These are phyloP conservation scores for Aphodius sticticus DNA, from an alignment of 2,888 invertebrate species.

Conservation along the genomic window DNA sequence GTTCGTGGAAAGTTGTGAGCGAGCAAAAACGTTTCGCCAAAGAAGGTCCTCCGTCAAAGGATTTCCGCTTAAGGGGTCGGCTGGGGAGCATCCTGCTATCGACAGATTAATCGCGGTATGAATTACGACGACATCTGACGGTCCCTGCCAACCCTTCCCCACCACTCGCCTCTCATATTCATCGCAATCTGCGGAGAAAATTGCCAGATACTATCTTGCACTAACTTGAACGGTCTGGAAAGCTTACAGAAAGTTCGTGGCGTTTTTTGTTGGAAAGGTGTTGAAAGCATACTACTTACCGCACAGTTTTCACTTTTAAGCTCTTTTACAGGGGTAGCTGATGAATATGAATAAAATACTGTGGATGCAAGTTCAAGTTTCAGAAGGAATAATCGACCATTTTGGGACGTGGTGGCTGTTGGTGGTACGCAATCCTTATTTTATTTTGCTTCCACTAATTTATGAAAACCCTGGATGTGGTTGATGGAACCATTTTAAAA, in stretches of 20 bases:
- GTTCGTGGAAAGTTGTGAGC: slow-evolving; percentile 19
- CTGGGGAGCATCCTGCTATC: slow-evolving; percentile 42
- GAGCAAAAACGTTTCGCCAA: slow-evolving; percentile 12
- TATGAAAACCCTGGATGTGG: too few relatives aligned
- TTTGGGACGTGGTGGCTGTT: too few relatives aligned
- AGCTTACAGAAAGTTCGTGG: not conserved
- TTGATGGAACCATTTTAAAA: too few relatives aligned
- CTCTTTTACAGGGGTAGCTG: not conserved
- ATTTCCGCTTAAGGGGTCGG: slow-evolving; percentile 12
- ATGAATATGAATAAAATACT: not conserved
- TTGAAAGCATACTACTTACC: not conserved
- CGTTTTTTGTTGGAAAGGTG: not conserved
- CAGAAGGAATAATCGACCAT: too few relatives aligned
- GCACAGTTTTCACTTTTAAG: not conserved
- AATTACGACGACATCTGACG: slow-evolving; percentile 49
- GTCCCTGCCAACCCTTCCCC: slow-evolving; percentile 40
- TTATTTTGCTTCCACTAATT: too few relatives aligned
- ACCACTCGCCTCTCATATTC: slow-evolving; percentile 11
- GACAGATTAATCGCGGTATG: slow-evolving; percentile 50
- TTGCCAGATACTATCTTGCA: slow-evolving; percentile 23
- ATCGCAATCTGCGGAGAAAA: slow-evolving; percentile 24
- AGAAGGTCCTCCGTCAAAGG: not conserved
- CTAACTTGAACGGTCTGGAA: not conserved
- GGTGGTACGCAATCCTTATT: too few relatives aligned
- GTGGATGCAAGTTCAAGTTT: not conserved